phyloP scores from a whole-genome alignment of 2,113 vertebrate species.

The Zosterops lateralis region DNA sequence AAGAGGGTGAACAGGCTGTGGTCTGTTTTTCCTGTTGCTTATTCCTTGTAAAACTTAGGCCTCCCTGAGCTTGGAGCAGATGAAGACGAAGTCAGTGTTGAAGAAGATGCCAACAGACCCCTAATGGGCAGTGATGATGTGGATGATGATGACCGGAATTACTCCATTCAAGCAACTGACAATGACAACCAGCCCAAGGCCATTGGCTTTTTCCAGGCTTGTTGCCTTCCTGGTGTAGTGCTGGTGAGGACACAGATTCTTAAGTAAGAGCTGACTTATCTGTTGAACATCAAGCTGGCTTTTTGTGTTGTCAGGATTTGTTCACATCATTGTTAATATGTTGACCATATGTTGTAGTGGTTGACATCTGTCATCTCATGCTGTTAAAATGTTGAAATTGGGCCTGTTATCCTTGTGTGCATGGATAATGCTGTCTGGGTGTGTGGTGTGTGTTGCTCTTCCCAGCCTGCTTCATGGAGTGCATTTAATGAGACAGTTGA shows the following conservation, averaged over 20 bases:
- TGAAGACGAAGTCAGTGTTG: background rate
- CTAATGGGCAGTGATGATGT: conserved; percentile 82
- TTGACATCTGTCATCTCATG: background rate
- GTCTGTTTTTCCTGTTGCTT: background rate
- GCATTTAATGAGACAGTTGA: background rate
- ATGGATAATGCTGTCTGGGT: background rate
- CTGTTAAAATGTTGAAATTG: background rate
- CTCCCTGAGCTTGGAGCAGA: conserved; percentile 75
- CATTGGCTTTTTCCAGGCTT: conserved; percentile 88
- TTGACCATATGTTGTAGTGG: background rate
- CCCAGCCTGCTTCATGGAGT: background rate
- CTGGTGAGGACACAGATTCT: conserved; percentile 75
- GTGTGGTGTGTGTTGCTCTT: background rate
- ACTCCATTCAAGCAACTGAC: conserved; percentile 73
- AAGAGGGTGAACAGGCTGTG: background rate
- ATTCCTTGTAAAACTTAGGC: conserved; percentile 41
- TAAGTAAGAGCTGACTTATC: background rate
- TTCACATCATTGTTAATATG: background rate
- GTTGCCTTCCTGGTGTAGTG: conserved; percentile 90
- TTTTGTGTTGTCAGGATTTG: background rate
- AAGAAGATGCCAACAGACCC: conserved; percentile 85
- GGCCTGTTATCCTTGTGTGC: background rate
- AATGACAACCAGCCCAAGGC: conserved; percentile 52
- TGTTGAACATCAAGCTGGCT: background rate
- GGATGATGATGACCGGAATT: conserved; percentile 70